Evolutionary conservation across 2,888 invertebrate species (phyloP).

Genomic region (Balanococcus diminutus): DNA sequence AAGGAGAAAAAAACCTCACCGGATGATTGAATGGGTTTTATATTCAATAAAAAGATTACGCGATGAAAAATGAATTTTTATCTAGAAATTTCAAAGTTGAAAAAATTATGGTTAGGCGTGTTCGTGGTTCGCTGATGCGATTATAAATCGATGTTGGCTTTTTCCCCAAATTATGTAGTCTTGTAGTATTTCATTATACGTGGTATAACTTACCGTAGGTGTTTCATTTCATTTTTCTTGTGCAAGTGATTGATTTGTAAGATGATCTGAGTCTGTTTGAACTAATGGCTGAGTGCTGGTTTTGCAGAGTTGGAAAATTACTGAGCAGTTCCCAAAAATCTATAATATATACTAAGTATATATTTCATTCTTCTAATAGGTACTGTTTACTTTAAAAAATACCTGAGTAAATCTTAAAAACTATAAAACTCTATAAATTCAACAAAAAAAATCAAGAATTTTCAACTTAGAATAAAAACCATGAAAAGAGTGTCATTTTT

Average conservation of each 20-base stretch:
- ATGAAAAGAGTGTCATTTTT: too few relatives aligned
- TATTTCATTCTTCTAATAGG: too few relatives aligned
- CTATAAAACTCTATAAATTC: too few relatives aligned
- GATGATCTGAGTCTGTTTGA: neutral
- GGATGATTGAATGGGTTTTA: constrained; percentile 39
- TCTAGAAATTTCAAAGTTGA: constrained; percentile 29
- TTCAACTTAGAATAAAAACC: too few relatives aligned
- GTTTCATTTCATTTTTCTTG: neutral
- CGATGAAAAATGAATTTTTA: constrained; percentile 41
- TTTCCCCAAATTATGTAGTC: neutral
- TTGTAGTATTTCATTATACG: neutral
- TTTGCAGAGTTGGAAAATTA: too few relatives aligned
- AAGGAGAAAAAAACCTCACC: neutral
- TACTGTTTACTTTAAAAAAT: too few relatives aligned
- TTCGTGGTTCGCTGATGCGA: neutral
- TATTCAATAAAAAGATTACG: constrained; percentile 43
- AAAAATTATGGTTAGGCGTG: constrained; percentile 28
- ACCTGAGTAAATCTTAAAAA: too few relatives aligned
- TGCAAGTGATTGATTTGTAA: neutral
- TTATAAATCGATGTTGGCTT: constrained; percentile 12
- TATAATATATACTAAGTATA: too few relatives aligned
- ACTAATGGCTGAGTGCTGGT: too few relatives aligned
- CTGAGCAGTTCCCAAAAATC: too few relatives aligned
- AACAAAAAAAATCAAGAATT: too few relatives aligned
- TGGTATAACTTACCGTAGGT: too few relatives aligned